phyloP scores from a whole-genome alignment of 2,888 invertebrate species.

The Agapetus fuscipes region DNA sequence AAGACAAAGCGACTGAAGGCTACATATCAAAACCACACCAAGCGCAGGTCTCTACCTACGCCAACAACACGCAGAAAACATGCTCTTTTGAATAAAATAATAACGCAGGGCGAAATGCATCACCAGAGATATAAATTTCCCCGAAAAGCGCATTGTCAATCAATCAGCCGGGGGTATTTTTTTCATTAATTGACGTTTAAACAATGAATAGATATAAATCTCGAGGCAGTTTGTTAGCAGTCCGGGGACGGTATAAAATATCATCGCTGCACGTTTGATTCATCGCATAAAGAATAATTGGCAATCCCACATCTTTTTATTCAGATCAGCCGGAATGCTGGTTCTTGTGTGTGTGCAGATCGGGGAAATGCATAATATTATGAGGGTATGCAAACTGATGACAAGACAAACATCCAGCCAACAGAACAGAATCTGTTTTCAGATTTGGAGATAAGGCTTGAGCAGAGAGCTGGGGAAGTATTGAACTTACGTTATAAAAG shows the following conservation, averaged over 20 bases:
- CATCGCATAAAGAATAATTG: slow-evolving; percentile 11
- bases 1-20: slow-evolving; percentile 5
- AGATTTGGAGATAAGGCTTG: too few species aligned
- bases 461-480: too few species aligned
- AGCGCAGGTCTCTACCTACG: slow-evolving; percentile 4
- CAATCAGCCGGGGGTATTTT: slow-evolving; percentile 19
- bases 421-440: too few species aligned
- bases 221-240: slow-evolving; percentile 16
- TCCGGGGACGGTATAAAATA: slow-evolving; percentile 11
- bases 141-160: slow-evolving; percentile 20
- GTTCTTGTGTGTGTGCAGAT: slow-evolving; percentile 2
- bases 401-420: too few species aligned
- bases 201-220: slow-evolving; percentile 23
- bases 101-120: slow-evolving; percentile 19
- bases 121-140: slow-evolving; percentile 19
- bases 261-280: slow-evolving; percentile 12
- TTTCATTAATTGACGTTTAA: slow-evolving; percentile 22
- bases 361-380: too few species aligned
- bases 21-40: slow-evolving; percentile 19
- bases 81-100: slow-evolving; percentile 20
- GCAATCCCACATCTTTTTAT: slow-evolving; percentile 11
- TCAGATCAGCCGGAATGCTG: slow-evolving; percentile 7
- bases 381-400: too few species aligned
- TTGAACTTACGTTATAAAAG: too few species aligned
- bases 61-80: slow-evolving; percentile 3